Evolutionary conservation across 2,113 vertebrate species (phyloP), one percentile per base, ranked within the genome.

Genomic region (Hiodon alosoides): DNA sequence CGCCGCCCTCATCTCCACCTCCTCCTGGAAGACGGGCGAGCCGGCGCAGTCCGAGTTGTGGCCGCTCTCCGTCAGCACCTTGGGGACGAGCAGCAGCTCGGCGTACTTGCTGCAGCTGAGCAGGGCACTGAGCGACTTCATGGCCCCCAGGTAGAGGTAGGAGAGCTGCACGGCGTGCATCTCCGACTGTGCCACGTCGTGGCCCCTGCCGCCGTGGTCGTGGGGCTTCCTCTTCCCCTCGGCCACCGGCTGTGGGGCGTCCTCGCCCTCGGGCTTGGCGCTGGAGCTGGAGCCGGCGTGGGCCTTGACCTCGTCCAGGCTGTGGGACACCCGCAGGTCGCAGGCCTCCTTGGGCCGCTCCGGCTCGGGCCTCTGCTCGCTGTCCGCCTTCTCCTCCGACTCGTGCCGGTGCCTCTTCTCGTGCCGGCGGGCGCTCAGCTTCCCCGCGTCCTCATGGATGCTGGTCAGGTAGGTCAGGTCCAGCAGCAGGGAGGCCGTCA

Each of bases 21-120:
- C 96, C 70, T 99, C 97, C 0, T 95, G 94, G 46, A 94, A 93
- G 3, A 94, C 91, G 0, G 94, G 92, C 6, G 94, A 92, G 1
- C 88, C 88, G 0, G 92, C 87, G 68, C 91, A 94, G 55, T 99
- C 96, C 0, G 95, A 95, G 67, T 99, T 98, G 88, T 99, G 97
- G 0, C 97, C 94, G 0, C 91, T 95, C 62, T 96, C 96, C 0
- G 94, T 92, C 71, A 93, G 78, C 53, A 95, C 94, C 88, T 96
- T 98, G 1, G 96, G 97, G 51, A 99, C 96, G 13, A 99, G 90
- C 69, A 99, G 87, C 46, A 99, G 90, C 73, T 99, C 97, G 0
- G 96, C 96, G 0, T 98, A 99, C 85, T 98, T 98, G 86, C 96
- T 98, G 77, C 96, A 99, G 84, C 96, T 97, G 4, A 99, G 93